A percentile compares a stretch with the other conserved stretches of the same genome.
phyloP scores from a whole-genome alignment of 1,140 invertebrate species.

The Vanessa tameamea region DNA sequence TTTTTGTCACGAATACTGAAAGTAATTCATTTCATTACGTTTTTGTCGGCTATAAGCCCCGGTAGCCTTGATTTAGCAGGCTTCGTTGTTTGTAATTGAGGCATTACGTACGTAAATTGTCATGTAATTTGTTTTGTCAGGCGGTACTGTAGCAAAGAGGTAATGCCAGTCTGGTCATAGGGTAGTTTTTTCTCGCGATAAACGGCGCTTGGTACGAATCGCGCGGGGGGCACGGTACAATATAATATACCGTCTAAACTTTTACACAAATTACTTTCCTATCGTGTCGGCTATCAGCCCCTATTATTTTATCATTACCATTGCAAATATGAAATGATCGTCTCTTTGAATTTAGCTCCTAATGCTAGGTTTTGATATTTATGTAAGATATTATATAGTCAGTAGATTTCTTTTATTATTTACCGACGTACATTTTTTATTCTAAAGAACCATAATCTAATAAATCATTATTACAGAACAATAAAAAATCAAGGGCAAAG shows the following conservation, averaged over 20 bases:
- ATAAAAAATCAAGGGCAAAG: background rate
- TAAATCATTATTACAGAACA: background rate
- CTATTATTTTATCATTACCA: conserved; percentile 78
- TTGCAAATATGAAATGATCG: conserved; percentile 62
- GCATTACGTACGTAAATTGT: conserved; percentile 53
- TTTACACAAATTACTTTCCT: conserved; percentile 78
- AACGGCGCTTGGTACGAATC: conserved; percentile 66
- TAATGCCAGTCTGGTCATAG: conserved; percentile 66
- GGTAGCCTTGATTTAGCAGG: conserved; percentile 25
- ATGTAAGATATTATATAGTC: background rate
- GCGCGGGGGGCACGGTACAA: conserved; percentile 54
- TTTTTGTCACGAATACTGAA: conserved; percentile 40
- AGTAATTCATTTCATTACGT: conserved; percentile 24
- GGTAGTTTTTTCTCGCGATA: conserved; percentile 70
- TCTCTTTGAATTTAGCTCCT: conserved; percentile 52
- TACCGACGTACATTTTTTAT: too few relatives aligned
- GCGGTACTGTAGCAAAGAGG: conserved; percentile 44
- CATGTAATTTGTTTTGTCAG: conserved; percentile 52
- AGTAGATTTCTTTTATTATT: too few relatives aligned
- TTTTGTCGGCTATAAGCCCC: conserved; percentile 13
- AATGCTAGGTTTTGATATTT: conserved; percentile 11
- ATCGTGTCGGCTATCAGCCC: conserved; percentile 73
- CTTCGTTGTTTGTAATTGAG: conserved; percentile 31
- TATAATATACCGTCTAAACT: conserved; percentile 63
- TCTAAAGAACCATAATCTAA: background rate